Base-by-base conservation (phyloP, 2,113 vertebrate genomes). In the Etheostoma spectabile region DNA sequence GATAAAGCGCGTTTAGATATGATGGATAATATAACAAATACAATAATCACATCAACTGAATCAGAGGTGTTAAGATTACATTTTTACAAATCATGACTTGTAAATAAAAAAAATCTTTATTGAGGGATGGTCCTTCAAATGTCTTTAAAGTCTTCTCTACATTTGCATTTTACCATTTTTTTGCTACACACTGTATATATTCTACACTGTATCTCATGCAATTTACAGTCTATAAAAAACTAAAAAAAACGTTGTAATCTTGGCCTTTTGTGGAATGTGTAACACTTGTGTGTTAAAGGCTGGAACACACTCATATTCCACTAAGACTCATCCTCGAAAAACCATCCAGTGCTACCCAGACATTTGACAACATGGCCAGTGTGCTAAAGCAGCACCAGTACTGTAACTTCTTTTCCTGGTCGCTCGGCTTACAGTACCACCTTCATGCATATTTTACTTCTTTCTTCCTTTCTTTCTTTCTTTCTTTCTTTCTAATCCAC, bases 401-500 rank as follows among this genome's bases (percentile, higher is more conserved):
- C 79, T 80, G 79, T 86, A 71, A 83, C 83, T 80, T 88, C 65
- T 42, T 66, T 84, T 64, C 79, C 82, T 19, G 79, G 57, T 82
- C 64, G 61, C 61, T 80, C 72, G 2, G 68, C 80, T 88, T 88
- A 79, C 81, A 74, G 77, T 76, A 82, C 77, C 65, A 68, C 52
- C 63, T 46, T 92, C 87, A 93, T 92, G 74, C 82, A 93, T 91
- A 84, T 91, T 92, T 93, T 52, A 91, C 79, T 59, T 33, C 38
- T 22, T 27, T 69, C 63, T 74, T 21, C 14, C 49, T 42, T 5
- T 52, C 21, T 38, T 8, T 38, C 60, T 69, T 8, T 52, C 7
- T 35, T 1, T 35, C 35, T 35, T 35, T 8, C 8, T 8, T 38
- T 38, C 0, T 38, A 8, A 38, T 38, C 35, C 35, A 8, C 35